phyloP scores from a whole-genome alignment of 2,113 vertebrate genomes.

The Lampris incognitus region DNA sequence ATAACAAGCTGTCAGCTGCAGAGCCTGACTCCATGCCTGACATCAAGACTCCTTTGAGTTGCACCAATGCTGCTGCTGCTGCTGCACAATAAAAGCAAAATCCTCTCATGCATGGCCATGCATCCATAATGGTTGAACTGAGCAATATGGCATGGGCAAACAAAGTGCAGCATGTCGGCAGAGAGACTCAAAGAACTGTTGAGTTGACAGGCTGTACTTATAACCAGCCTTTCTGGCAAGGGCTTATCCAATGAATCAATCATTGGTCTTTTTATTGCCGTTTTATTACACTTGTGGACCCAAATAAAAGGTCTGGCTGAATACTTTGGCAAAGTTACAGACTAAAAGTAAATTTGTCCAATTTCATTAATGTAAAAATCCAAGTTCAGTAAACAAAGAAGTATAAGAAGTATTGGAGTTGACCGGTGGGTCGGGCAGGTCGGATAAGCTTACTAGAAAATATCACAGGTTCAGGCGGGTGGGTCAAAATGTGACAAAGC shows the following conservation, averaged over 20 bases:
- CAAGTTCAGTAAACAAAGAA: slow-evolving; percentile 19
- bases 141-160: not conserved
- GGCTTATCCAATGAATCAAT: not conserved
- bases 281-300: slow-evolving; percentile 12
- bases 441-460: too few species aligned
- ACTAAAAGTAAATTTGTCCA: slow-evolving; percentile 22
- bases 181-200: not conserved
- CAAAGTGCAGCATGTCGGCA: not conserved
- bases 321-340: slow-evolving; percentile 31
- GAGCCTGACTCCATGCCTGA: slow-evolving; percentile 21
- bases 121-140: slow-evolving; percentile 16
- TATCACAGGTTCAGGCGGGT: too few species aligned
- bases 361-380: slow-evolving; percentile 27
- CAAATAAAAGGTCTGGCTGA: slow-evolving; percentile 23
- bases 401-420: too few species aligned
- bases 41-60: slow-evolving; percentile 5
- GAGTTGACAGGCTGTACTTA: not conserved
- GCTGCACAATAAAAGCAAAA: not conserved
- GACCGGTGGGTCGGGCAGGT: too few species aligned
- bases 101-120: not conserved
- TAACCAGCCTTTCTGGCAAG: not conserved
- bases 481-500: too few species aligned
- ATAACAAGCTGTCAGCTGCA: slow-evolving; percentile 55
- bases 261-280: slow-evolving; percentile 7
- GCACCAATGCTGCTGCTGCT: not conserved